Evolutionary conservation across 2,113 vertebrate species (phyloP).

Genomic region (Phylloscopus trochilus): DNA sequence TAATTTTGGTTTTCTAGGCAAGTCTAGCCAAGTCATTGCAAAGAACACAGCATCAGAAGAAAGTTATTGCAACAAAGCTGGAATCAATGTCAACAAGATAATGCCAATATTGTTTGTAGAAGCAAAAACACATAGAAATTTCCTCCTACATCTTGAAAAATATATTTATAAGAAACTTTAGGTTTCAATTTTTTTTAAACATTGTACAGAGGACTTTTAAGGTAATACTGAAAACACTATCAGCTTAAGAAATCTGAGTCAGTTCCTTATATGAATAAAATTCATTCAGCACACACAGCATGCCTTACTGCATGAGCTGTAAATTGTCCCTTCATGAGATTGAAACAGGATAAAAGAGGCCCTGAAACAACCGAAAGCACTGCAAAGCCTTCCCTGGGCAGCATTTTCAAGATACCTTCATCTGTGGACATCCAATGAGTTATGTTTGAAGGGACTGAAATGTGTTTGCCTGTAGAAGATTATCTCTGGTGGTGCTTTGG

Average conservation of each 20-base stretch:
- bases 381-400: background rate
- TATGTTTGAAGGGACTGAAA: background rate
- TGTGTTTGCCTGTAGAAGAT: background rate
- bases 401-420: background rate
- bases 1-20: constrained; percentile 20
- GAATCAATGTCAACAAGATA: background rate
- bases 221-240: background rate
- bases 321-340: background rate
- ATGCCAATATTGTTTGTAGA: background rate
- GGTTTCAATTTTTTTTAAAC: background rate
- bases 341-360: background rate
- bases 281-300: background rate
- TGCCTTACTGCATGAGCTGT: background rate
- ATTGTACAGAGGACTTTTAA: background rate
- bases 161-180: background rate
- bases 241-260: constrained; percentile 13
- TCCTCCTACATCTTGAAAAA: background rate
- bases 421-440: background rate
- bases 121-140: background rate
- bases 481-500: background rate
- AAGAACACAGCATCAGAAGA: background rate
- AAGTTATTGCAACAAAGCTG: constrained; percentile 5
- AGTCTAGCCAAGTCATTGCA: constrained; percentile 3
- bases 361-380: background rate
- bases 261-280: constrained; percentile 16